Percentiles rank a stretch among this genome's conserved stretches.
Evolutionary conservation across 1,140 invertebrate species (phyloP).

Genomic region (Campoletis sonorensis): DNA sequence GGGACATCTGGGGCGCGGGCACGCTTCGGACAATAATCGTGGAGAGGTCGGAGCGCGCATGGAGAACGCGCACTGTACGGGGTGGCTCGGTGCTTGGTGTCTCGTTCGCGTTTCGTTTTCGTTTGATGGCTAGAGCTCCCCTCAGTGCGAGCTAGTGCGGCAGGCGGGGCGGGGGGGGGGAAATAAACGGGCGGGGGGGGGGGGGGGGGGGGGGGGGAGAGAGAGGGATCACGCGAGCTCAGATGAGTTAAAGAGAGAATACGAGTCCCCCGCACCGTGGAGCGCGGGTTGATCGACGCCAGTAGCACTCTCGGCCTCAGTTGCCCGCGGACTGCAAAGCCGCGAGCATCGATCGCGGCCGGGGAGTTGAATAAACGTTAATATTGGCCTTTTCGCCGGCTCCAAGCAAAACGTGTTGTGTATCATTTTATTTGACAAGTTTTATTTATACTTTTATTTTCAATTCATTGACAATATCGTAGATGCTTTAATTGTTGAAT

Average conservation of each 20-base stretch:
- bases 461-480: no score
- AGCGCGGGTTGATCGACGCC: slow-evolving; percentile 33
- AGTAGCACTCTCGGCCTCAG: slow-evolving; percentile 58
- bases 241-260: slow-evolving; percentile 8
- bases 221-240: no score
- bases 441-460: no score
- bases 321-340: slow-evolving; percentile 70
- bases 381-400: background rate
- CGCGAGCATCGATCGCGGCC: slow-evolving; percentile 60
- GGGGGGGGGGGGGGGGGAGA: no score
- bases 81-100: background rate
- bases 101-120: slow-evolving; percentile 50
- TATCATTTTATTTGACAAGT: no score
- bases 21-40: no score
- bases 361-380: slow-evolving; percentile 18
- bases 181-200: no score
- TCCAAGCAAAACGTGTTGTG: no score
- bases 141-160: slow-evolving; percentile 17
- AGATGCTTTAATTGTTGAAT: no score
- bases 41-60: slow-evolving; percentile 29
- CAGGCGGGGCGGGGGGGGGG: no score
- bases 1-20: no score
- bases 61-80: background rate
- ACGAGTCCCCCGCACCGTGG: slow-evolving; percentile 22
- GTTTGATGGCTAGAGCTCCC: slow-evolving; percentile 47